Conservation (phyloP, 1,140 invertebrate genomes). For the Orussus abietinus region DNA sequence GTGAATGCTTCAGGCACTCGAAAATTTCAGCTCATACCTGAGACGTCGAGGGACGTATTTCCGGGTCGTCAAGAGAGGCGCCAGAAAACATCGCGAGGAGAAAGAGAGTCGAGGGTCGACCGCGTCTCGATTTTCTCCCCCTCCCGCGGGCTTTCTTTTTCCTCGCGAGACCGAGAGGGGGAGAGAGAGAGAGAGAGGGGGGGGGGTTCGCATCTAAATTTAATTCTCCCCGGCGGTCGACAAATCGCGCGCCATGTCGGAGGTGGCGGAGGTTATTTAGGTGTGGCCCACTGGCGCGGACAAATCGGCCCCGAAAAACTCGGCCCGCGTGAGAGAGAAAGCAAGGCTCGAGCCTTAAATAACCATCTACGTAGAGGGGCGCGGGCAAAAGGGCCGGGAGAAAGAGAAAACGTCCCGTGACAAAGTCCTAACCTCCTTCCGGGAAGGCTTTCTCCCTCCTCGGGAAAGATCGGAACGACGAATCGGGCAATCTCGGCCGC, state of each 20-base stretch:
- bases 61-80: slow-evolving; percentile 10
- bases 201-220: slow-evolving; percentile 1
- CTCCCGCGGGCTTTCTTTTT: too few relatives aligned
- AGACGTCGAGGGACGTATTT: slow-evolving; percentile 20
- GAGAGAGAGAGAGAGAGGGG: not conserved
- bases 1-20: slow-evolving; percentile 16
- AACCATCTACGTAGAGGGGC: too few relatives aligned
- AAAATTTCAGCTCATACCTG: slow-evolving; percentile 10
- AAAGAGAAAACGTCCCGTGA: too few relatives aligned
- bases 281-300: not conserved
- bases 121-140: too few relatives aligned
- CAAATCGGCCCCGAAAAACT: slow-evolving; percentile 8
- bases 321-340: slow-evolving; percentile 1
- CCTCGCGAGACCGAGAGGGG: not conserved
- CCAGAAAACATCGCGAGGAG: not conserved
- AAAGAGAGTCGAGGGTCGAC: slow-evolving; percentile 12
- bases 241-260: too few relatives aligned
- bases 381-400: too few relatives aligned
- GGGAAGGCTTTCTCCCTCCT: too few relatives aligned
- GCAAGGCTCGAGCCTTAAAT: too few relatives aligned
- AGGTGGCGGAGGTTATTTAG: too few relatives aligned
- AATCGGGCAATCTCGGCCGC: too few relatives aligned
- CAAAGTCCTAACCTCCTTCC: too few relatives aligned
- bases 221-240: not conserved
- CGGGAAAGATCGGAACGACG: too few relatives aligned